Base-by-base conservation (phyloP, 2,113 vertebrate genomes). In the Centrocercus urophasianus region DNA sequence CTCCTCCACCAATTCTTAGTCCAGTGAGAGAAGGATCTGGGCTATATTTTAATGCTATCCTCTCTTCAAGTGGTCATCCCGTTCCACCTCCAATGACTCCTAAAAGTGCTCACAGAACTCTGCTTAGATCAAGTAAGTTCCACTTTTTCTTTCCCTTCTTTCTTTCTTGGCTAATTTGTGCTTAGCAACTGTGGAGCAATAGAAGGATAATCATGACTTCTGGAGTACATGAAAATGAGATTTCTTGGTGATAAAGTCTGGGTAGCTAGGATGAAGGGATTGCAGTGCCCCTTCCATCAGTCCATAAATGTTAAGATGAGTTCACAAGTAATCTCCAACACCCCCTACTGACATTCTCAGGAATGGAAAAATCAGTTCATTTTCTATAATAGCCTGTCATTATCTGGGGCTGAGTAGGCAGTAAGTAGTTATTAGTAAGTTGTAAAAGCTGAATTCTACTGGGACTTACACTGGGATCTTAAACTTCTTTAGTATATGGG, bases 1-100 rank as follows among this genome's bases (percentile, higher is more conserved):
- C 99, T 5, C 99, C 99, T 1, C 99, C 99, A 0, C 99, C 99
- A 5, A 99, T 99, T 97, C 99, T 99, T 85, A 99, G 99, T 97
- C 99, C 99, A 0, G 99, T 99, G 56, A 98, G 99, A 30, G 99
- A 99, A 94, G 99, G 99, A 80, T 99, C 99, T 0, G 99, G 99
- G 56, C 99, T 99, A 13, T 99, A 99, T 96, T 99, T 99, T 97
- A 98, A 99, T 50, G 99, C 99, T 59, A 99, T 99, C 95, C 98
- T 99, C 50, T 99, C 99, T 8, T 97, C 98, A 79, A 97, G 97
- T 34, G 92, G 97, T 50, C 98, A 98, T 93, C 97, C 98, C 0
- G 98, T 98, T 83, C 98, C 98, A 11, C 99, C 98, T 32, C 98
- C 99, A 8, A 97, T 98, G 34, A 99, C 99, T 2, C 99, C 99